phyloP scores from a whole-genome alignment of 2,888 invertebrate genomes.

The Watsonalla binaria region DNA sequence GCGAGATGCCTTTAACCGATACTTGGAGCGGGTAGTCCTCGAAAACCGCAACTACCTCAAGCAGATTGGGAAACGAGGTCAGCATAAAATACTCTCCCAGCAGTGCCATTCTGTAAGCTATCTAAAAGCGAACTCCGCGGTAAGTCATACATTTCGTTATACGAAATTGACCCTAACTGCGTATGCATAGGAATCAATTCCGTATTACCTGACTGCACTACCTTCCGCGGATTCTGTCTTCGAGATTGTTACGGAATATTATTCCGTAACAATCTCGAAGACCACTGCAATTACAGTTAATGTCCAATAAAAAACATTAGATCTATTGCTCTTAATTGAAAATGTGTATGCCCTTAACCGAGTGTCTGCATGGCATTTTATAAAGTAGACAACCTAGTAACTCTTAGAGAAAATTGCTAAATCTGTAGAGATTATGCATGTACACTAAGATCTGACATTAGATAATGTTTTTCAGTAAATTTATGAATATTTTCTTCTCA shows the following conservation, averaged over 20 bases:
- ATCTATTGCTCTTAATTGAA: slow-evolving; percentile 2
- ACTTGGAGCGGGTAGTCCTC: slow-evolving; percentile 44
- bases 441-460: neutral
- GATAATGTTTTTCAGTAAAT: neutral
- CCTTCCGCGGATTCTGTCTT: too few relatives aligned
- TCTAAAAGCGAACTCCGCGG: too few relatives aligned
- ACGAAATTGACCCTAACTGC: too few relatives aligned
- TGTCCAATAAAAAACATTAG: neutral
- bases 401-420: neutral
- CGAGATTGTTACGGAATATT: too few relatives aligned
- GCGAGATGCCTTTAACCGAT: slow-evolving; percentile 47
- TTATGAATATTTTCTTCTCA: slow-evolving; percentile 4
- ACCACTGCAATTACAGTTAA: too few relatives aligned
- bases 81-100: slow-evolving; percentile 17
- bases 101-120: too few relatives aligned
- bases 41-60: slow-evolving; percentile 56
- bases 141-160: too few relatives aligned
- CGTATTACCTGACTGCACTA: too few relatives aligned
- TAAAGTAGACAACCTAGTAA: neutral
- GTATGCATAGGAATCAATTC: too few relatives aligned
- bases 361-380: neutral
- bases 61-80: slow-evolving; percentile 65
- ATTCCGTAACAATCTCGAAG: too few relatives aligned
- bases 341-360: neutral
- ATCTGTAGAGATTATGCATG: neutral